Base-by-base conservation (phyloP, 2,797 vertebrate species). In the Pseudocheirus occidentalis region DNA sequence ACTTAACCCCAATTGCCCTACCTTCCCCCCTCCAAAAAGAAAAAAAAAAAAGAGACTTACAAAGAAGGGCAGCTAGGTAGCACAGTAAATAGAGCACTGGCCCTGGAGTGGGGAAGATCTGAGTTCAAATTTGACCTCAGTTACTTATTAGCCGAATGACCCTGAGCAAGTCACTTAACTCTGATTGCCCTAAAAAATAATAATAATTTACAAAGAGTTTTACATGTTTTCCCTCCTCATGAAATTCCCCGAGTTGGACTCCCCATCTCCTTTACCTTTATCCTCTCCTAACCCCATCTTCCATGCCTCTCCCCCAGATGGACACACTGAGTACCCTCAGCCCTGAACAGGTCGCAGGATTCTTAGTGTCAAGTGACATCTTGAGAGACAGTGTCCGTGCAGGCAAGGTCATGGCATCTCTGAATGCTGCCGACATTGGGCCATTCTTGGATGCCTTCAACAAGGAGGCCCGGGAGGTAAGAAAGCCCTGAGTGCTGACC, bases 361-460 rank as follows among this genome's bases (percentile, higher is more conserved):
- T 96, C n/a, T 34, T 29, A 0, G 57, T 97, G 55, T 58, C 16
- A 2, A 91, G 91, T 0, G 34, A 93, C 0, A 52, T 95, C 50
- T 92, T 97, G 93, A 62, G 57, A 10, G 96, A 97, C 89, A 73
- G 4, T 0, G 90, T 97, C 31, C 97, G 97, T 59, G 95, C 97
- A 1, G 91, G 50, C 28, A 96, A 94, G 62, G 40, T 98, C 73
- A 90, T 98, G 50, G 58, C 40, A 54, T 54, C 91, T 40, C 90
- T 98, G 52, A 96, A 34, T 14, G 89, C 89, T 28, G n/a, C 0
- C 52, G 96, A 89, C 31, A 9, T 97, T 87, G 96, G 91, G 16
- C 62, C 91, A 14, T 98, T 98, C 73, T 73, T 98, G 94, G 96
- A 97, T 52, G 62, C 95, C 54, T 98, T 98, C 59, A 98, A 97